Conservation (phyloP, 2,797 vertebrate genomes). For the Falco concolor region DNA sequence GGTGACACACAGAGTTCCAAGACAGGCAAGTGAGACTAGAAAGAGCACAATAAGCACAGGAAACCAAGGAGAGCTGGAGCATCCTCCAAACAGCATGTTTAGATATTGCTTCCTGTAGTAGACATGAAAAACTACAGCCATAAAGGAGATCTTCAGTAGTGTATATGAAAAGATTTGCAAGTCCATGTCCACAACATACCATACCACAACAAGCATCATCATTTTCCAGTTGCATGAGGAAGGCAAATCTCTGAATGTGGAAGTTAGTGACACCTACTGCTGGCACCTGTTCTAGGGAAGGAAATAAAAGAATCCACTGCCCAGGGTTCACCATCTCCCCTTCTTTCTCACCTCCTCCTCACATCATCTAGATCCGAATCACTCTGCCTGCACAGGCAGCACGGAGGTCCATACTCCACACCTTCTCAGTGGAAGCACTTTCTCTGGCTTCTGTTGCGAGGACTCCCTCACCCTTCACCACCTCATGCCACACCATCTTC, state of each 20-base stretch:
- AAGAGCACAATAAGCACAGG: neutral
- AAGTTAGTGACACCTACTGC: neutral
- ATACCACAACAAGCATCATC: neutral
- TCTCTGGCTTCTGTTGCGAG: fast-evolving
- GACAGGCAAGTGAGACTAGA: neutral
- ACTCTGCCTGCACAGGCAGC: neutral
- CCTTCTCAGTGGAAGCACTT: fast-evolving
- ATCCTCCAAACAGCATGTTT: neutral
- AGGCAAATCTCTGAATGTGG: neutral
- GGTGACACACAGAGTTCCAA: neutral
- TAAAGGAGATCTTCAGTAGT: neutral
- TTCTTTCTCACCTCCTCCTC: neutral
- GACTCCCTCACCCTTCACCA: neutral
- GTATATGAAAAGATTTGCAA: neutral
- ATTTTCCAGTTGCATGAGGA: neutral
- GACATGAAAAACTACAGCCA: neutral
- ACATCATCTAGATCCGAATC: neutral
- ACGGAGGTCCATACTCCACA: fast-evolving
- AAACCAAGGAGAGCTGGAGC: neutral
- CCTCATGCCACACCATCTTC: neutral
- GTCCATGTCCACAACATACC: neutral
- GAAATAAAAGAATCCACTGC: neutral
- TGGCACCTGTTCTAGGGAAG: neutral
- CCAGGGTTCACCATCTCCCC: fast-evolving
- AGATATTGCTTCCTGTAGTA: neutral